Conservation (phyloP, 2,888 invertebrate species). For the Macroteleia sp. region DNA sequence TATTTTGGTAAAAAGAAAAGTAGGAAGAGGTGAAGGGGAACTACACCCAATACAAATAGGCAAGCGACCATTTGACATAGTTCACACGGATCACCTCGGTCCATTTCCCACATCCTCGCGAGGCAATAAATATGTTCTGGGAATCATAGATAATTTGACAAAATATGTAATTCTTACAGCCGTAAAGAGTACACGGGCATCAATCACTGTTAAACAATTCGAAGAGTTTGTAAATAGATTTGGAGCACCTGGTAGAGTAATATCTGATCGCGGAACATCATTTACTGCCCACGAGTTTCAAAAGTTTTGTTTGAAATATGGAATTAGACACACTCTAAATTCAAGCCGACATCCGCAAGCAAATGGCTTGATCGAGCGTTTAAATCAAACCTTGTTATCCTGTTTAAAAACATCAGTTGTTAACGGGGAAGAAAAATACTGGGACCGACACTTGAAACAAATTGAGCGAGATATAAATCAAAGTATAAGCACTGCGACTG, state of each 20-base stretch:
- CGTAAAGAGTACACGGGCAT: slow-evolving; percentile 32
- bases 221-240: slow-evolving; percentile 46
- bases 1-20: slow-evolving; percentile 30
- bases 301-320: slow-evolving; percentile 43
- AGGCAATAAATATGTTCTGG: neutral
- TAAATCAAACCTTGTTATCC: slow-evolving; percentile 37
- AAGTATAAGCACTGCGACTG: slow-evolving; percentile 8
- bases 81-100: slow-evolving; percentile 64
- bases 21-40: slow-evolving; percentile 52
- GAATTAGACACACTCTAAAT: slow-evolving; percentile 13
- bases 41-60: slow-evolving; percentile 67
- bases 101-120: slow-evolving; percentile 32
- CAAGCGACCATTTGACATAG: slow-evolving; percentile 56
- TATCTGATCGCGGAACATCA: slow-evolving; percentile 51
- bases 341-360: slow-evolving; percentile 45
- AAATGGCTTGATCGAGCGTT: slow-evolving; percentile 32
- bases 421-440: neutral
- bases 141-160: neutral
- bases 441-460: slow-evolving; percentile 13
- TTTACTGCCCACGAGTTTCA: slow-evolving; percentile 50
- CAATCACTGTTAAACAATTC: slow-evolving; percentile 19
- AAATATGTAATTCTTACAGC: slow-evolving; percentile 54
- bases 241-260: slow-evolving; percentile 47
- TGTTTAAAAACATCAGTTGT: neutral
- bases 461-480: slow-evolving; percentile 19